Evolutionary conservation across 2,888 invertebrate genomes (phyloP).

Genomic region (Temnothorax unifasciatus): DNA sequence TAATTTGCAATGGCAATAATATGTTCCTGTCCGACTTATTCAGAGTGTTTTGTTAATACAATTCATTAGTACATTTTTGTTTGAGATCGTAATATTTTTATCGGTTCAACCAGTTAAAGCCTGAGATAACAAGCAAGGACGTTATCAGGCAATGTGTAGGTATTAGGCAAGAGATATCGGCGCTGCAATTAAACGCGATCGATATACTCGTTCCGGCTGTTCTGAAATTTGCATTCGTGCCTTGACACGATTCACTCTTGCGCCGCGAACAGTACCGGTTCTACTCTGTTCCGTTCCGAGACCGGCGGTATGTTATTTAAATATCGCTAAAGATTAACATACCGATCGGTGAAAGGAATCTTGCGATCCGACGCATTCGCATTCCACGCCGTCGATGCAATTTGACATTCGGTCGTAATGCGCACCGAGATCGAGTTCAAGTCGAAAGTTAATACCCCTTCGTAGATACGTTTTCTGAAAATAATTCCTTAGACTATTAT

Average conservation of each 20-base stretch:
- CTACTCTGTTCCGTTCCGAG: slow-evolving; percentile 48
- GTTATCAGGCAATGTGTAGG: slow-evolving; percentile 2
- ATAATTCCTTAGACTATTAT: neutral
- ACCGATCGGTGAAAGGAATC: slow-evolving; percentile 54
- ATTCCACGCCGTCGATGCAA: slow-evolving; percentile 46
- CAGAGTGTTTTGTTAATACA: slow-evolving; percentile 1
- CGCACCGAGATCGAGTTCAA: slow-evolving; percentile 1
- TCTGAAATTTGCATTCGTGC: slow-evolving; percentile 50
- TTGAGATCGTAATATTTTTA: slow-evolving; percentile 10
- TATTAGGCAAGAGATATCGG: slow-evolving; percentile 15
- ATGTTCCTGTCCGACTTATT: slow-evolving; percentile 5
- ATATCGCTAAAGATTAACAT: slow-evolving; percentile 53
- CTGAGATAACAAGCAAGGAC: slow-evolving; percentile 36
- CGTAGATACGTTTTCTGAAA: neutral
- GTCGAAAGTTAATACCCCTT: neutral
- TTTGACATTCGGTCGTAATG: slow-evolving; percentile 36
- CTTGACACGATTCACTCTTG: slow-evolving; percentile 54
- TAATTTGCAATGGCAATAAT: neutral
- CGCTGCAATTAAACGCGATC: slow-evolving; percentile 25
- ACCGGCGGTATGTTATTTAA: slow-evolving; percentile 41
- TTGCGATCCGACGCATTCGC: slow-evolving; percentile 44
- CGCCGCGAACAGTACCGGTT: slow-evolving; percentile 50
- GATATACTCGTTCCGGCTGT: slow-evolving; percentile 49
- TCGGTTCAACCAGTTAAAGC: neutral
- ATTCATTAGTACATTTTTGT: neutral